Conservation (phyloP, 1,140 invertebrate genomes). For the Drosophila rufa region DNA sequence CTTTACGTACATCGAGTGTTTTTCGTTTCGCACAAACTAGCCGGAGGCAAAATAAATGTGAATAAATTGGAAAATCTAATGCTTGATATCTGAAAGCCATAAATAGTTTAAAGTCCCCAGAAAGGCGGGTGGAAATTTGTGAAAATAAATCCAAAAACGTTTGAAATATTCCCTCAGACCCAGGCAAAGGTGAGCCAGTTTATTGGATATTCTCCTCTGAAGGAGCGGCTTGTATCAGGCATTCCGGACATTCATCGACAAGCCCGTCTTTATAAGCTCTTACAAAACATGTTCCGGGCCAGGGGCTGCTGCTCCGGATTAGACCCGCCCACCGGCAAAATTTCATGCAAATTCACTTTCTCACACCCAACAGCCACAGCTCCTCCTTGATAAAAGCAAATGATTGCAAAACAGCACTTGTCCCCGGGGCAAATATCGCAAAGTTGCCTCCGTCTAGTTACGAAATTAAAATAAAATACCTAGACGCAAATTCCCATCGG, state of each 20-base stretch:
- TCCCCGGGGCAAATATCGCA: conserved; percentile 31
- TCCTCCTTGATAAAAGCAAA: conserved; percentile 32
- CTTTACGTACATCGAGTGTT: conserved; percentile 1
- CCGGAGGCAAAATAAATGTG: conserved; percentile 5
- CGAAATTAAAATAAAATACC: conserved; percentile 40
- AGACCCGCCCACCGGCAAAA: conserved; percentile 8
- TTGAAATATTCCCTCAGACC: conserved; percentile 8
- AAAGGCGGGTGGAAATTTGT: not conserved
- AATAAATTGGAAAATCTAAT: conserved; percentile 4
- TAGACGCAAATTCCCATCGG: conserved; percentile 14
- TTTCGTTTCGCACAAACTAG: conserved; percentile 11
- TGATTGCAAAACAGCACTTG: conserved; percentile 48
- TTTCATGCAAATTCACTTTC: conserved; percentile 40
- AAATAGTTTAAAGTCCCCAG: conserved; percentile 13
- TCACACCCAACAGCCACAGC: not conserved
- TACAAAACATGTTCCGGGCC: conserved; percentile 13
- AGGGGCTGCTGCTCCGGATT: conserved; percentile 13
- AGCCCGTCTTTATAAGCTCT: conserved; percentile 10
- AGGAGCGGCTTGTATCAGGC: not conserved
- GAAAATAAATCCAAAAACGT: conserved; percentile 1
- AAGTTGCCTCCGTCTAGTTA: conserved; percentile 20
- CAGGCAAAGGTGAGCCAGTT: conserved; percentile 16
- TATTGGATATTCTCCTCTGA: not conserved
- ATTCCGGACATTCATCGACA: conserved; percentile 27
- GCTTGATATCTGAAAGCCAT: not conserved